Evolutionary conservation across 2,888 invertebrate genomes (phyloP), one percentile per base, ranked within the genome.

Genomic region (Diachrysia chrysitis): DNA sequence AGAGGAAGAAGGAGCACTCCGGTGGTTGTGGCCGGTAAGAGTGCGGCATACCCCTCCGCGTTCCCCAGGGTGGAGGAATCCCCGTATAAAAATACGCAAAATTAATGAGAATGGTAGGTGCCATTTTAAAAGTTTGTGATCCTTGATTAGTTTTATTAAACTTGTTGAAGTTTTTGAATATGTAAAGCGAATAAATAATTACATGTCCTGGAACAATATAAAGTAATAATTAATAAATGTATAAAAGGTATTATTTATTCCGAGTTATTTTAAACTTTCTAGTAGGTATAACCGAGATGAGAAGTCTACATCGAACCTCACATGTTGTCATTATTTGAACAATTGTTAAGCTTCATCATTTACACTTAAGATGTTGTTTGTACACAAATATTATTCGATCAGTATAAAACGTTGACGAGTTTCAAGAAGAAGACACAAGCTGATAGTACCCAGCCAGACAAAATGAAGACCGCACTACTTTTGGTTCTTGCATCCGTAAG

Each of bases 391-490:
- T n/a, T 73, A 73, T 71, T 66, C 57, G 14, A 1, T 14, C n/a
- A n/a, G 35, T 77, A 75, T 79, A 79, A 67, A 74, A 65, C 65
- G 51, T n/a, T 17, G 57, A 12, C 17, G 0, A 23, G 7, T 17
- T 7, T 10, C 0, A 35, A 16, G 12, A 12, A 29, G 10, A 72
- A n/a, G 19, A n/a, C 63, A 69, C 63, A 59, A 63, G 74, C 63
- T 67, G 29, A 46, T 65, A 59, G 57, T 61, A 60, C 29, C 78
- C 55, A 29, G 35, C 25, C 55, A 29, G 29, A 32, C 78, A 78
- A 58, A 48, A 85, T 85, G 85, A 80, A 76, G 71, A 35, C 61
- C 23, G 46, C 55, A 65, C 10, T 32, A 32, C 32, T 25, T 72
- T 48, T 69, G 48, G 23, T 70, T n/a, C 12, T 71, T 42, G 73